Base-by-base conservation (phyloP, 2,113 vertebrate species). In the Polypterus senegalus region DNA sequence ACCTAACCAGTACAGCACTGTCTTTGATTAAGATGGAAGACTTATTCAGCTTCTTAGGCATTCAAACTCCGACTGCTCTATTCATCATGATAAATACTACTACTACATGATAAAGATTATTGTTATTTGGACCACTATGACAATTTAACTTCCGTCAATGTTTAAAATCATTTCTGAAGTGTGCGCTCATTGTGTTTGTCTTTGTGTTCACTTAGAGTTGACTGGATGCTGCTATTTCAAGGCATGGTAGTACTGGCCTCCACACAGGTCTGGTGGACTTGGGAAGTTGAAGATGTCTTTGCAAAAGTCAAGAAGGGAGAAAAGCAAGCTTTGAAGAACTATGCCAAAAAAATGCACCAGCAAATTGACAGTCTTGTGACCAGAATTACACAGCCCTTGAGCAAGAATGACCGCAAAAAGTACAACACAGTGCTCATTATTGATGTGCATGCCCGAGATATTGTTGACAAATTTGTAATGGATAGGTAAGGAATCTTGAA, bases 241-340 rank as follows among this genome's bases (percentile, higher is more conserved):
- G 93, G 94, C 46, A 97, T 98, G 95, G 86, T 93, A 74, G 93
- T 97, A 66, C 80, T 99, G 72, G 94, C 92, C n/a, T 87, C 84
- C 49, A 92, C 82, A 70, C 94, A 98, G 76, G 90, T 97, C 65
- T 99, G 95, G 95, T 99, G 96, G 96, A 98, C 96, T 3, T 98
- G 91, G 92, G 87, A 97, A 66, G 92, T 99, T 6, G 95, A 98
- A 57, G 89, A 99, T 0, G 82, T 95, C 51, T 97, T 99, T 72
- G 65, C 49, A 6, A 87, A 83, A 57, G 74, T 93, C 59, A 81
- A 85, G 66, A 70, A 72, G 0, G 96, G 96, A 53, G 85, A 92
- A 57, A 97, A 93, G 64, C 80, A 88, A 48, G 95, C 92, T 0
- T 74, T 98, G 75, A 97, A 88, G 70, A 62, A 72, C 69, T 94